Evolutionary conservation across 2,888 invertebrate species (phyloP), one percentile per base, ranked within the genome.

Genomic region (Apamea sordens): DNA sequence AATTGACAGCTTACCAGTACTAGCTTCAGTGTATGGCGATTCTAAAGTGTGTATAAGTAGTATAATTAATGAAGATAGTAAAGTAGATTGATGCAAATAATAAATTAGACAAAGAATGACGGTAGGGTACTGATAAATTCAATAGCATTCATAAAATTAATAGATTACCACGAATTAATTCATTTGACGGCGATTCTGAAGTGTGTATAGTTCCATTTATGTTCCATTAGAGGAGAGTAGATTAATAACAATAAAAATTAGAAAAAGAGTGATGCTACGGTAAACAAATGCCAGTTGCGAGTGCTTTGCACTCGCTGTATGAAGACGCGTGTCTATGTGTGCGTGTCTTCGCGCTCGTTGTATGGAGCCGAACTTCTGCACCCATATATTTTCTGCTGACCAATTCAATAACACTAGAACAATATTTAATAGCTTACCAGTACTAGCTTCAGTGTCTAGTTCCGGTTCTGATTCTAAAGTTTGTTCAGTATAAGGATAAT

Each of bases 391-490:
- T n/a, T 47, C 6, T 21, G 1, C 36, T 32, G 0, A 56, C 1
- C 21, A 44, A 56, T 32, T 47, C 1, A 56, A 15, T 10, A 53
- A 32, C 3, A 50, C 6, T 63, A 36, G 2, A 21, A 15, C 13
- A 69, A 28, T 53, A 10, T 56, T 41, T 41, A 41, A 70, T 41
- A 15, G 21, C 69, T 36, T 50, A 73, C 69, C 73, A 36, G 50
- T 36, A 15, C 1, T 73, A 21, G 50, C 50, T 69, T 50, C 59
- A 36, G 36, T 59, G 6, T 36, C 59, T 50, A n/a, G 15, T 28
- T 28, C 36, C 8, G 73, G 10, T 21, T 53, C 41, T 36, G 77
- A 47, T 24, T n/a, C 47, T 77, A 24, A 67, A 76, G 47, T 76
- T 76, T 24, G 28, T 76, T 59, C 5, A 61, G 13, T 36, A 32